These are phyloP conservation scores for Hirtodrosophila trivittata DNA, from an alignment of 2,888 invertebrate genomes.

Conservation along the genomic window DNA sequence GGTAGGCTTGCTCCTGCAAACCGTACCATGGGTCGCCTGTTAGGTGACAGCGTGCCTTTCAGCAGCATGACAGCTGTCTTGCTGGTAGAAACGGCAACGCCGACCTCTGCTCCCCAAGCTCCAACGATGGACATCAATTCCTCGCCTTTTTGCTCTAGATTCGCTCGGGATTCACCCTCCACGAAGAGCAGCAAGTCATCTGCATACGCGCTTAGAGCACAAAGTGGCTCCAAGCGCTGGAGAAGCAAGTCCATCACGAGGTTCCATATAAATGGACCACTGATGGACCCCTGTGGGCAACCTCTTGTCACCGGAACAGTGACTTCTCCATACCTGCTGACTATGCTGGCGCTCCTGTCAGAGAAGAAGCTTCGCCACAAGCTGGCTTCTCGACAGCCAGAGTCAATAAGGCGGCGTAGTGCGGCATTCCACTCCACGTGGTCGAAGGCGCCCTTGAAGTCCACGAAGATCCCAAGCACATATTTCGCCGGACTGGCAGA, in stretches of 20 bases:
- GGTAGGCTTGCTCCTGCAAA: too few species aligned
- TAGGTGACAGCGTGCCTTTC: too few species aligned
- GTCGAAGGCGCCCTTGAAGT: conserved; percentile 33
- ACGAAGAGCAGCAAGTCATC: conserved; percentile 18
- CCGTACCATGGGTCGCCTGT: too few species aligned
- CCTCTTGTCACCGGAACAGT: too few species aligned
- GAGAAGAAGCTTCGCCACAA: conserved; percentile 34
- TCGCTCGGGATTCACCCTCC: conserved; percentile 6
- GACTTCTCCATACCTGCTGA: conserved; percentile 19
- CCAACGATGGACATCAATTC: conserved; percentile 16
- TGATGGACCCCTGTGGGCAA: conserved; percentile 30
- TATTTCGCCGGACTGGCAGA: conserved; percentile 14
- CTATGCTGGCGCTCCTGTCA: conserved; percentile 17
- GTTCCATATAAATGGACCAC: conserved; percentile 21
- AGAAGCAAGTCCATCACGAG: conserved; percentile 24
- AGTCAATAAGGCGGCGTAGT: conserved; percentile 10
- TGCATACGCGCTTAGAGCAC: conserved; percentile 18
- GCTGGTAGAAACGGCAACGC: conserved; percentile 20
- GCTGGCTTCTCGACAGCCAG: conserved; percentile 24
- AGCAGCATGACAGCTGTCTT: too few species aligned
- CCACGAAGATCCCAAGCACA: conserved; percentile 26
- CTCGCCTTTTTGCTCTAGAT: conserved; percentile 5
- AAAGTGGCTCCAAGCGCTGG: conserved; percentile 6
- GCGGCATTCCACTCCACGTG: conserved; percentile 27
- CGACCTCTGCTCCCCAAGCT: conserved; percentile 18